Evolutionary conservation across 2,797 vertebrate genomes (phyloP), one percentile per base, ranked within the genome.

Genomic region (Sebastes diploproa): DNA sequence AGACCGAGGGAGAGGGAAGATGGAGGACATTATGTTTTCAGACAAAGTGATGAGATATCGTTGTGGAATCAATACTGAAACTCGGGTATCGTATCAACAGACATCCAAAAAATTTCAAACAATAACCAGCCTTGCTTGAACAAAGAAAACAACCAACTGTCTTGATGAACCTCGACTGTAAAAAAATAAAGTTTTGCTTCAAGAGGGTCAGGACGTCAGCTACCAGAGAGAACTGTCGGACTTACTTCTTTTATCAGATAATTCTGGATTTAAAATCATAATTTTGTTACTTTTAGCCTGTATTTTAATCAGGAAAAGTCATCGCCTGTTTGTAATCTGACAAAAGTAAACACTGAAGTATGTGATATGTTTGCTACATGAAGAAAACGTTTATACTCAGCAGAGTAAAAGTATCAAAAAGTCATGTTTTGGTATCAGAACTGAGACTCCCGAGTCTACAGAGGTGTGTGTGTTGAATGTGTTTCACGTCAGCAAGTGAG

Each of bases 1-100:
- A 93, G 92, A 92, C 93, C 18, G 56, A 91, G 90, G 86, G 61
- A 89, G 90, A 46, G 10, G 18, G 36, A 20, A 2, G 20, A n/a
- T 7, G 29, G 30, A 36, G 23, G 27, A 14, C 11, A 1, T 23
- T 4, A 22, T 63, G 32, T n/a, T 36, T 62, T 36, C 32, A 63
- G 32, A 63, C 11, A 30, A 9, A 14, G 13, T 18, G 36, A 64
- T 42, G 46, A 54, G 25, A 54, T 14, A 11, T 29, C 5, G 3
- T n/a, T 9, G 16, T 34, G 14, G 10, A 14, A 9, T 62, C 25
- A 25, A 27, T 8, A 30, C 34, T 22, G 92, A 72, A 27, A 20
- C 25, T 32, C 6, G 1, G 42, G 7, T 46, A 46, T 46, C 16
- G 18, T 8, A 54, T 54, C 52, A 54, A 54, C 52, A 54, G 4